A percentile compares a stretch with the other conserved stretches of the same genome.
Evolutionary conservation across 2,888 invertebrate species (phyloP).

Genomic region (Agonum fuliginosum): DNA sequence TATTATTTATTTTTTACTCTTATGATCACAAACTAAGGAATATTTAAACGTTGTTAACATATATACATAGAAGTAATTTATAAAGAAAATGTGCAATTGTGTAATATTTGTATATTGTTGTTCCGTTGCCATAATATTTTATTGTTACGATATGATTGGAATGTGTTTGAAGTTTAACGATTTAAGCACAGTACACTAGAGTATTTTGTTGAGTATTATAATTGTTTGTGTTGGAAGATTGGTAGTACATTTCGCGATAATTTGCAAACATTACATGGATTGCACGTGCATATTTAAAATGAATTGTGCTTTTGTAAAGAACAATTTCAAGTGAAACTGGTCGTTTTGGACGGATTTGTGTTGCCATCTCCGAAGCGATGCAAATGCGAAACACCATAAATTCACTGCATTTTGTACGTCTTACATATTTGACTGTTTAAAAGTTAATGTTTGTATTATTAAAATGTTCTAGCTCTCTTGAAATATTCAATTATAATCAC

Average conservation of each 20-base stretch:
- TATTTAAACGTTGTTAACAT: constrained; percentile 51
- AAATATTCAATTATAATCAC: constrained; percentile 67
- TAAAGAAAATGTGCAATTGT: constrained; percentile 52
- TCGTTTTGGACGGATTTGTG: constrained; percentile 4
- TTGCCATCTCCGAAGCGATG: background rate
- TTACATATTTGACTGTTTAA: constrained; percentile 57
- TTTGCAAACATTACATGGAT: constrained; percentile 55
- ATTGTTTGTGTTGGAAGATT: constrained; percentile 13
- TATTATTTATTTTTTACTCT: constrained; percentile 59
- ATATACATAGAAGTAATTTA: constrained; percentile 52
- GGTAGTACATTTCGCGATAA: background rate
- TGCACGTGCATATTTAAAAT: constrained; percentile 51
- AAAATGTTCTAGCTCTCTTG: constrained; percentile 70
- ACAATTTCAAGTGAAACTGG: constrained; percentile 44
- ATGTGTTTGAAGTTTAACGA: background rate
- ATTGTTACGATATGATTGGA: constrained; percentile 13
- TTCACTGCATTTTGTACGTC: constrained; percentile 55
- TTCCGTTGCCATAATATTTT: constrained; percentile 34
- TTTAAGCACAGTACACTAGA: background rate
- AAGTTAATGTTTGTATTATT: constrained; percentile 64
- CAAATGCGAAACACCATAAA: constrained; percentile 32
- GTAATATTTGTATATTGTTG: constrained; percentile 56
- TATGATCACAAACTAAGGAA: constrained; percentile 58
- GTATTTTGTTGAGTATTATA: constrained; percentile 18
- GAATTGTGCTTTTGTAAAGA: constrained; percentile 58